A percentile compares a stretch with the other conserved stretches of the same genome.
Evolutionary conservation across 53 echinoderm and acorn worm species (phyloP).

Genomic region (Astropecten irregularis): DNA sequence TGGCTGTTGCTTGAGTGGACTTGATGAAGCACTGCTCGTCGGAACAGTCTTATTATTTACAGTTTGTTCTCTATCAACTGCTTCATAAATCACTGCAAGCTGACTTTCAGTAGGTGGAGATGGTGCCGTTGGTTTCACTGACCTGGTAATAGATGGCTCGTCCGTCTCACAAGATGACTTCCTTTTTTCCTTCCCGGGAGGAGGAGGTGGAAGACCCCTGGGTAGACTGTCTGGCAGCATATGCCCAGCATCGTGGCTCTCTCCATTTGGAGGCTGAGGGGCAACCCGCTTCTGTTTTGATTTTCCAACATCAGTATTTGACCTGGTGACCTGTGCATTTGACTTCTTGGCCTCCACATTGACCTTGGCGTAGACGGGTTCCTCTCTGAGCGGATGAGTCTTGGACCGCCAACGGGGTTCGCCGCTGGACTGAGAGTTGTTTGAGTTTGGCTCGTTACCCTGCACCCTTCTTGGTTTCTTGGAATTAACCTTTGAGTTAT

Average conservation of each 20-base stretch:
- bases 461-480: conserved; percentile 7
- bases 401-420: conserved; percentile 53
- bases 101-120: conserved; percentile 45
- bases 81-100: conserved; percentile 15
- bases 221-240: conserved; percentile 69
- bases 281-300: conserved; percentile 70
- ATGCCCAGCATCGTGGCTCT: conserved; percentile 36
- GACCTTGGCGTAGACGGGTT: conserved; percentile 43
- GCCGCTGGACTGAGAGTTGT: conserved; percentile 39
- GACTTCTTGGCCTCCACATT: conserved; percentile 44
- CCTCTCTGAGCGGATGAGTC: conserved; percentile 40
- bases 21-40: no score
- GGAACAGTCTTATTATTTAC: not conserved
- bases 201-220: conserved; percentile 60
- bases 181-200: conserved; percentile 44
- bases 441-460: conserved; percentile 10
- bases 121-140: conserved; percentile 35
- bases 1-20: not conserved
- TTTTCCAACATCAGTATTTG: conserved; percentile 23
- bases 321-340: not conserved
- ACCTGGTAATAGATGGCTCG: conserved; percentile 3
- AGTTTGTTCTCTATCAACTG: not conserved
- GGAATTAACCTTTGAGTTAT: not conserved
- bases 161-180: conserved; percentile 17
- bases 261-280: conserved; percentile 72